Evolutionary conservation across 2,113 vertebrate genomes (phyloP).

Genomic region (Accipiter virgatus): DNA sequence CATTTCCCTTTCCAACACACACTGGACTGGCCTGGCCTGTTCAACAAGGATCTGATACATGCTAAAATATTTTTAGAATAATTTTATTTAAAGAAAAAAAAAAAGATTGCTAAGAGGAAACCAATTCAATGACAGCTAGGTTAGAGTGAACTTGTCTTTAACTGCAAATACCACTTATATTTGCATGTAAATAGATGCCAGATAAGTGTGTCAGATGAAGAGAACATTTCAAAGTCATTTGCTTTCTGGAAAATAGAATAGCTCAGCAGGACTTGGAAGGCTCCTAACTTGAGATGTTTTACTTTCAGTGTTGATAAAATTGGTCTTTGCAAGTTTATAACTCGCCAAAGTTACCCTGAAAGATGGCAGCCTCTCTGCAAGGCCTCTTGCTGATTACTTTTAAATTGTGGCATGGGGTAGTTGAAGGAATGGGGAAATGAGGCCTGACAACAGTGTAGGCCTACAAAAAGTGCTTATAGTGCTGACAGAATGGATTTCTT

Average conservation of each 20-base stretch:
- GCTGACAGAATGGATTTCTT: not conserved
- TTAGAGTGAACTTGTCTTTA: conserved; percentile 1
- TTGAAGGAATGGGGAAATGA: not conserved
- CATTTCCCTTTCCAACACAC: not conserved
- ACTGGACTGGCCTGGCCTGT: not conserved
- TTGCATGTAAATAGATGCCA: not conserved
- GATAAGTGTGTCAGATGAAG: not conserved
- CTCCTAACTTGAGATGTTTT: not conserved
- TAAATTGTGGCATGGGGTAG: not conserved
- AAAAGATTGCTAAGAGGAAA: not conserved
- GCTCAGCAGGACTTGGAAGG: not conserved
- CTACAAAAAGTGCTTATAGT: not conserved
- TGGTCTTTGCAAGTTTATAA: not conserved
- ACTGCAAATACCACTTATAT: not conserved
- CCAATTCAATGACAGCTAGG: not conserved
- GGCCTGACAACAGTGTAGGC: not conserved
- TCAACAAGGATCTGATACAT: not conserved
- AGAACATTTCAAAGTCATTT: not conserved
- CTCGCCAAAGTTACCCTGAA: not conserved
- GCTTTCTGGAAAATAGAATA: not conserved
- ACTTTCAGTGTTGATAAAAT: not conserved
- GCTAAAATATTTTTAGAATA: not conserved
- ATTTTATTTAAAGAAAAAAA: not conserved
- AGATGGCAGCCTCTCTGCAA: not conserved
- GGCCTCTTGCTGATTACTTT: not conserved